Percentiles rank a stretch among this genome's conserved stretches.
These are phyloP conservation scores for Ectemnius lituratus DNA, from an alignment of 2,888 invertebrate genomes.

Conservation along the genomic window DNA sequence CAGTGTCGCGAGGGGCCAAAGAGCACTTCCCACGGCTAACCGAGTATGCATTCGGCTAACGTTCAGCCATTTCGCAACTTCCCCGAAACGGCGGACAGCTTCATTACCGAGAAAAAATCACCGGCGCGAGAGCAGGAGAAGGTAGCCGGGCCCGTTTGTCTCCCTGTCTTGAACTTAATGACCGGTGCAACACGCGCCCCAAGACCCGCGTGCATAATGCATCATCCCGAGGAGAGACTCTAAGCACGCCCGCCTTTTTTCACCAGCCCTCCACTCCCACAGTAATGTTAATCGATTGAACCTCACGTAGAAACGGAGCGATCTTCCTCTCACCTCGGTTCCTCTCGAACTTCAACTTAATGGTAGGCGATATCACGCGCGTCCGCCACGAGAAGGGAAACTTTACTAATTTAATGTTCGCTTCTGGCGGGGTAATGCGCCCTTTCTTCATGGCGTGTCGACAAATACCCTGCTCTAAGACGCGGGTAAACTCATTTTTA, in stretches of 20 bases:
- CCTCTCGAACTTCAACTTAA: neutral
- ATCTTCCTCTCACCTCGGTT: neutral
- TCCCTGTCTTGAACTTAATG: constrained; percentile 24
- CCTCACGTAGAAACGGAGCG: neutral
- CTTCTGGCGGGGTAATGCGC: constrained; percentile 27
- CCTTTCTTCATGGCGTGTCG: constrained; percentile 33
- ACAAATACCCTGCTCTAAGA: constrained; percentile 43
- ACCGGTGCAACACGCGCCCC: constrained; percentile 1
- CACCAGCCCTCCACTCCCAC: neutral
- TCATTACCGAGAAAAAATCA: constrained; percentile 62
- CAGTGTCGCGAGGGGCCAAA: constrained; percentile 60
- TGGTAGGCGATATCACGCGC: constrained; percentile 5
- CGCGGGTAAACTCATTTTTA: constrained; percentile 51
- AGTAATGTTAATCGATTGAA: neutral
- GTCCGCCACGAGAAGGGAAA: constrained; percentile 2
- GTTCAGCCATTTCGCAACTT: constrained; percentile 48
- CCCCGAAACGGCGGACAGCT: constrained; percentile 54
- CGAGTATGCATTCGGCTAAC: constrained; percentile 50
- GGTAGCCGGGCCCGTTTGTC: constrained; percentile 21
- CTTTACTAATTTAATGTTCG: constrained; percentile 28
- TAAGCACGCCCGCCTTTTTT: constrained; percentile 1
- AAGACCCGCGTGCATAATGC: constrained; percentile 3
- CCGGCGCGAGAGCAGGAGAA: constrained; percentile 10
- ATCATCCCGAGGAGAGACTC: neutral
- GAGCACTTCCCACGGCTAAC: constrained; percentile 35